phyloP scores from a whole-genome alignment of 2,113 vertebrate genomes.

The Zingel zingel region DNA sequence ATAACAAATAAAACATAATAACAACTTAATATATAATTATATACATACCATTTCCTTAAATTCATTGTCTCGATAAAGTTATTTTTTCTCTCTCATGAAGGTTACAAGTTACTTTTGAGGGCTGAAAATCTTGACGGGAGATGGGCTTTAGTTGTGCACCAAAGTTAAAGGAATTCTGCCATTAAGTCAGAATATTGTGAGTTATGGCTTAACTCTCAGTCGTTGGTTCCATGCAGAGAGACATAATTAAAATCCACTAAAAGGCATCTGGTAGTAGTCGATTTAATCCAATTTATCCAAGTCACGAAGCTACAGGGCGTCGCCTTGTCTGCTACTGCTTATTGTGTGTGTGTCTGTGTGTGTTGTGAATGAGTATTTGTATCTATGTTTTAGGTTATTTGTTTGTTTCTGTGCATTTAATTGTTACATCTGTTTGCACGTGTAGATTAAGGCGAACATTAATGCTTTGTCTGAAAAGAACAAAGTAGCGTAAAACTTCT shows the following conservation, averaged over 20 bases:
- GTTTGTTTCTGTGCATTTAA: not conserved
- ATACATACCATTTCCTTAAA: not conserved
- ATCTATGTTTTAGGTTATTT: not conserved
- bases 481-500: not conserved
- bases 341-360: constrained; percentile 7
- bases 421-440: constrained; percentile 2
- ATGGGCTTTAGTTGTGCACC: not conserved
- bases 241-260: constrained; percentile 71
- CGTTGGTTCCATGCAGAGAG: constrained; percentile 48
- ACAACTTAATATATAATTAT: not conserved
- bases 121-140: too few species aligned
- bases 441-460: not conserved
- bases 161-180: constrained; percentile 21
- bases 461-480: not conserved
- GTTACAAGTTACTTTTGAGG: not conserved
- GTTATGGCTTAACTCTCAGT: constrained; percentile 41
- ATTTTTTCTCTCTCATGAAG: not conserved
- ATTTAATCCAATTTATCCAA: constrained; percentile 73
- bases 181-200: constrained; percentile 34
- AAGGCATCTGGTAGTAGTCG: constrained; percentile 66
- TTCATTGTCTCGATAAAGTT: not conserved
- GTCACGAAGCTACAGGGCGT: constrained; percentile 43
- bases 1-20: too few species aligned
- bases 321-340: constrained; percentile 24
- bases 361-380: not conserved